A percentile compares a stretch with the other conserved stretches of the same genome.
These are phyloP conservation scores for Oreohelix idahoensis DNA, from an alignment of 1,140 invertebrate species.

Conservation along the genomic window DNA sequence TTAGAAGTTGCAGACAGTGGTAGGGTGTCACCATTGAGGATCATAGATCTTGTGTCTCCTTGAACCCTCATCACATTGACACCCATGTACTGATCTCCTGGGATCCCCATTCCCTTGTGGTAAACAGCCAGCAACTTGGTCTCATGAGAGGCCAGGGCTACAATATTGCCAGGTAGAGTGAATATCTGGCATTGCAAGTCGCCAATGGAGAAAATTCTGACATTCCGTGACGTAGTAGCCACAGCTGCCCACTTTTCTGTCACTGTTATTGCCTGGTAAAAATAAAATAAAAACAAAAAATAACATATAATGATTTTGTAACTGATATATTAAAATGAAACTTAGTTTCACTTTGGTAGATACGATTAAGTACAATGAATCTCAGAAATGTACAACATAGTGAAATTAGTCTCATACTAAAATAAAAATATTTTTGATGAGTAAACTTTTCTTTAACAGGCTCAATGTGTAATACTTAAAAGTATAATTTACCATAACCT, in stretches of 20 bases:
- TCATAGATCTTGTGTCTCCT: constrained; percentile 52
- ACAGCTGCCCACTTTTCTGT: constrained; percentile 84
- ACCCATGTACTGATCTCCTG: constrained; percentile 74
- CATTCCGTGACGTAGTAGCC: constrained; percentile 81
- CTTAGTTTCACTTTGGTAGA: too few species aligned
- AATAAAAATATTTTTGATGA: too few species aligned
- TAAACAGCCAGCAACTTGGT: constrained; percentile 85
- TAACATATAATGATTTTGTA: too few species aligned
- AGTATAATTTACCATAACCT: too few species aligned
- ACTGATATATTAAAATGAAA: too few species aligned
- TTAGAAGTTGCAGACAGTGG: constrained; percentile 82
- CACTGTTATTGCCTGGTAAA: constrained; percentile 77
- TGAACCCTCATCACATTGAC: constrained; percentile 70
- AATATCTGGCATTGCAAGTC: constrained; percentile 89
- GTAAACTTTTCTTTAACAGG: too few species aligned
- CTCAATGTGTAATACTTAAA: too few species aligned
- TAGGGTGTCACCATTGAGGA: constrained; percentile 72
- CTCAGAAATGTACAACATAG: too few species aligned
- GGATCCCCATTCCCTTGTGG: constrained; percentile 70
- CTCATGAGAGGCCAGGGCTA: constrained; percentile 81
- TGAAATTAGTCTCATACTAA: too few species aligned
- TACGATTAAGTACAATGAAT: too few species aligned
- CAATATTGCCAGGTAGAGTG: constrained; percentile 81
- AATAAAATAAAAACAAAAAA: too few species aligned
- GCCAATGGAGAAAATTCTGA: constrained; percentile 87